Conservation (phyloP, 2,797 vertebrate species). For the Parambassis ranga region DNA sequence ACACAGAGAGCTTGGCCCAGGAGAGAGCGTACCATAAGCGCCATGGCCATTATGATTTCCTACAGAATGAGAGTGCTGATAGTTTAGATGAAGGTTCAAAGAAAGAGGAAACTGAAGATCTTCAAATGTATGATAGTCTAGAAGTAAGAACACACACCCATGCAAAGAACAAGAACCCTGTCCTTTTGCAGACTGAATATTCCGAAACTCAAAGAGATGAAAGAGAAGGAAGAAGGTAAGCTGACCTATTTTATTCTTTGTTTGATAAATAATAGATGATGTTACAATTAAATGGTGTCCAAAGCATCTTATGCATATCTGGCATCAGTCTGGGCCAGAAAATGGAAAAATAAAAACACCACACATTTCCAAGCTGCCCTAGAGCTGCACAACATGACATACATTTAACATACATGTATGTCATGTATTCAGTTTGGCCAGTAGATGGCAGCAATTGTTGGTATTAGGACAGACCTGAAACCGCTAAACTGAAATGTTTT, state of each 20-base stretch:
- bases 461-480: background rate
- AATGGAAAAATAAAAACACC: too few relatives aligned
- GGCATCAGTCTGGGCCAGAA: background rate
- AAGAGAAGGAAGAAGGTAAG: slow-evolving; percentile 39
- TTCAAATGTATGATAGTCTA: slow-evolving; percentile 69
- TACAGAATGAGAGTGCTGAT: background rate
- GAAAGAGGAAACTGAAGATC: slow-evolving; percentile 27
- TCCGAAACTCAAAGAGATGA: background rate
- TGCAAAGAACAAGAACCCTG: slow-evolving; percentile 10
- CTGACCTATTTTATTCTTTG: background rate
- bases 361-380: too few relatives aligned
- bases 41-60: background rate
- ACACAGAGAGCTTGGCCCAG: slow-evolving; percentile 69
- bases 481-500: background rate
- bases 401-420: too few relatives aligned
- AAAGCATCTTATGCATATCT: background rate
- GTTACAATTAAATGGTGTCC: too few relatives aligned
- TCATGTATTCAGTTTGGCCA: slow-evolving; percentile 34
- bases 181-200: background rate
- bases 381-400: too few relatives aligned
- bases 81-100: background rate
- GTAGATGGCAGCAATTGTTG: slow-evolving; percentile 54
- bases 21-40: slow-evolving; percentile 59
- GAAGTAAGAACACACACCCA: slow-evolving; percentile 42
- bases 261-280: background rate